Base-by-base conservation (phyloP, 2,113 vertebrate genomes). In the Ceyx melanurus region DNA sequence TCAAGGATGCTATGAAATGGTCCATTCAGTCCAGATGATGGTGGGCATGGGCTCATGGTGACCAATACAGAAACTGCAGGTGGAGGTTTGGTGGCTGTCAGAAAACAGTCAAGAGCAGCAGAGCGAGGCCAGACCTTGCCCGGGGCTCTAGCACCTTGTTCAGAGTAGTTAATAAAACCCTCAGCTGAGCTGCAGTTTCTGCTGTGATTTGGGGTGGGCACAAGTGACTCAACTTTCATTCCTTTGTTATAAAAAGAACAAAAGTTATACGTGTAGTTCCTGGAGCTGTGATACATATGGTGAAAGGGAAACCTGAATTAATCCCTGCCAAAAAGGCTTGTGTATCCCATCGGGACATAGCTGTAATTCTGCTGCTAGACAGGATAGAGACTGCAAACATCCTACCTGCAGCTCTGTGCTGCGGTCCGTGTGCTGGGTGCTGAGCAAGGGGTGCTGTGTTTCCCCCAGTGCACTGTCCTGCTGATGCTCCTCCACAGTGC, bases 401-500 rank as follows among this genome's bases (percentile, higher is more conserved):
- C 23, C 15, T 40, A 4, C 65, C 20, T n/a, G 67, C 22, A 50
- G 61, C 11, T 43, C 2, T 51, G 20, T 0, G 2, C 57, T 45
- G 45, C 1, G 5, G 17, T 14, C 2, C 10, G 16, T 4, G 28
- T 67, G 74, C 43, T 20, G 62, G 57, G 26, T 51, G 18, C 64
- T 10, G 1, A 1, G 12, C 5, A 1, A 35, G 60, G 66, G n/a
- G 25, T 50, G 40, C 90, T 42, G 25, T 19, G 10, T 37, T 48
- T 56, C 89, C 25, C 17, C 43, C 18, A 3, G 10, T 2, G 6
- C 4, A 0, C 22, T 19, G 84, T 35, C 35, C n/a, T 31, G 53
- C 70, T 33, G n/a, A 9, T 6, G 21, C 46, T 87, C 43, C 29
- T 7, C 2, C 1, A 3, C 57, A 0, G 8, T 3, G 26, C 11